Percentiles rank a stretch among this genome's conserved stretches.
Conservation (phyloP, 2,888 invertebrate genomes). For the Hydraecia micacea region DNA sequence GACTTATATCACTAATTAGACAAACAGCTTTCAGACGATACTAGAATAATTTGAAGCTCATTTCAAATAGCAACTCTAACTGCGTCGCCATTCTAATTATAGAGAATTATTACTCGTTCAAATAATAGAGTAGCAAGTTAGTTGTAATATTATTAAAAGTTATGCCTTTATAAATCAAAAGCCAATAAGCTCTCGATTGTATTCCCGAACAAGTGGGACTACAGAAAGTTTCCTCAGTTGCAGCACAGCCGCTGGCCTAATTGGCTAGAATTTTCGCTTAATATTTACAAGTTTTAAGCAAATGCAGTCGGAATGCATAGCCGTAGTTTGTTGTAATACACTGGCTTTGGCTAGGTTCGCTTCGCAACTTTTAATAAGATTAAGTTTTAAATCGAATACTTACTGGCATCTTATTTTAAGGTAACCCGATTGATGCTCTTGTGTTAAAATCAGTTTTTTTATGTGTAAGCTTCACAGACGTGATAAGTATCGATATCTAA, state of each 20-base stretch:
- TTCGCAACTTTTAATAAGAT: constrained; percentile 72
- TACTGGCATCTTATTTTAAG: constrained; percentile 12
- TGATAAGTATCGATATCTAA: background rate
- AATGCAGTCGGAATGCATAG: constrained; percentile 77
- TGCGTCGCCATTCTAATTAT: constrained; percentile 36
- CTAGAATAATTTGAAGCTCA: constrained; percentile 30
- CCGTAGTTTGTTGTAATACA: constrained; percentile 69
- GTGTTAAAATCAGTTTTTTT: no score
- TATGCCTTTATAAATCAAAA: constrained; percentile 77
- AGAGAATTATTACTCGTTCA: constrained; percentile 26
- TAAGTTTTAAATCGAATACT: constrained; percentile 62
- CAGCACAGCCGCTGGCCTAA: constrained; percentile 81
- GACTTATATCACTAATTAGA: constrained; percentile 34
- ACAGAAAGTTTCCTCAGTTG: constrained; percentile 79
- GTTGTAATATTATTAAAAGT: constrained; percentile 52
- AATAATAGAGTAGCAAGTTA: constrained; percentile 45
- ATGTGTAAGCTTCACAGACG: no score
- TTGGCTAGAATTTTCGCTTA: constrained; percentile 84
- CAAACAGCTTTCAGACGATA: constrained; percentile 31
- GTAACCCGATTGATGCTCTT: constrained; percentile 9
- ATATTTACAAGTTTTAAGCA: constrained; percentile 84
- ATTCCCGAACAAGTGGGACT: constrained; percentile 75
- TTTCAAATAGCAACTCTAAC: constrained; percentile 34
- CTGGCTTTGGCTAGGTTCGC: constrained; percentile 73
- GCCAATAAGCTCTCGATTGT: constrained; percentile 81